Evolutionary conservation across 2,113 vertebrate species (phyloP).

Genomic region (Boleophthalmus pectinirostris): DNA sequence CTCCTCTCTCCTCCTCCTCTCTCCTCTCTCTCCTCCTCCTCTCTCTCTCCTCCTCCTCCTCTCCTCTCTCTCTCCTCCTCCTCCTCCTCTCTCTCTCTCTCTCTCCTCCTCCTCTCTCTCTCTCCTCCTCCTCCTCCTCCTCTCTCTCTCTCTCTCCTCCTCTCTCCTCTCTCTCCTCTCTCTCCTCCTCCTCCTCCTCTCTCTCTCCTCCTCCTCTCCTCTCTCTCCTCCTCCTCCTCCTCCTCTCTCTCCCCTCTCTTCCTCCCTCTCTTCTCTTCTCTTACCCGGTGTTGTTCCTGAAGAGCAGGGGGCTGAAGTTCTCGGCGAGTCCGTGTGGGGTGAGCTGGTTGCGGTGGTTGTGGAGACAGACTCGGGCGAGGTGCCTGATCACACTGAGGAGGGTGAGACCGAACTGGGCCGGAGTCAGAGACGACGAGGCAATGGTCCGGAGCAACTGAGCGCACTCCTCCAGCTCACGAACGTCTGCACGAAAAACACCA

Average conservation of each 20-base stretch:
- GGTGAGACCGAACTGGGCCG: slow-evolving; percentile 91
- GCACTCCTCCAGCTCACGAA: slow-evolving; percentile 86
- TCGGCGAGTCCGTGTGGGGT: slow-evolving; percentile 83
- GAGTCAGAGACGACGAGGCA: slow-evolving; percentile 82
- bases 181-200: background rate
- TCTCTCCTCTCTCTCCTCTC: slow-evolving; percentile 16
- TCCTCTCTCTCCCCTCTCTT: too few relatives aligned
- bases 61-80: too few relatives aligned
- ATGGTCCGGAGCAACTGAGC: slow-evolving; percentile 85
- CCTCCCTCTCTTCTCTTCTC: slow-evolving; percentile 19
- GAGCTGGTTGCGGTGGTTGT: slow-evolving; percentile 83
- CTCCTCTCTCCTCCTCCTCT: slow-evolving; percentile 3
- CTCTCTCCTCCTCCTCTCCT: too few relatives aligned
- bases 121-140: too few relatives aligned
- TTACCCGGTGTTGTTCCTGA: slow-evolving; percentile 84
- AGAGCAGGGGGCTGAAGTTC: slow-evolving; percentile 90
- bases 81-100: slow-evolving; percentile 6
- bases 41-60: too few relatives aligned
- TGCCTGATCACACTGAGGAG: slow-evolving; percentile 92
- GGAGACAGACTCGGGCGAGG: slow-evolving; percentile 87
- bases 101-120: too few relatives aligned
- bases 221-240: background rate
- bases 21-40: background rate
- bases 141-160: too few relatives aligned
- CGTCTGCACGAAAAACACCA: too few relatives aligned